Base-by-base conservation (phyloP, 2,113 vertebrate species). In the Octodon degus region DNA sequence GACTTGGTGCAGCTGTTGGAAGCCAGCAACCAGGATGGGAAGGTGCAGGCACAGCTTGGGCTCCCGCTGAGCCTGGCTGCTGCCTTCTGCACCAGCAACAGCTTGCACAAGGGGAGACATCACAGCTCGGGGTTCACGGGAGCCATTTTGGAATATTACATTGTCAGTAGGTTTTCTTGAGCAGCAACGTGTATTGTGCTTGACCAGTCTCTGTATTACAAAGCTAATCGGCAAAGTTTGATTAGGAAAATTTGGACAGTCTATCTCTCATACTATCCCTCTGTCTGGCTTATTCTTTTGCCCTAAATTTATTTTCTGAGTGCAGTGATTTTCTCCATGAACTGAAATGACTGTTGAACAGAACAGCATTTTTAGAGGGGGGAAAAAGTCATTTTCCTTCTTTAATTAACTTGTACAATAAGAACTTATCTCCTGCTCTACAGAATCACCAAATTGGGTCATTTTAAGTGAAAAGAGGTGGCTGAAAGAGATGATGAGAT, bases 261-360 rank as follows among this genome's bases (percentile, higher is more conserved):
- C 40, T 74, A 22, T 89, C 58, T 77, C 40, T 72, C 40, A 2
- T 7, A 43, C 19, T 40, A 34, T 13, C 47, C 19, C 22, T 30
- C 24, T 63, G 80, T 92, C 60, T 86, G 47, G 72, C 86, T 79
- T 90, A 34, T 65, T 81, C 74, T 74, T 58, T 72, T 20, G 6
- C 77, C 63, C 89, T 47, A 70, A 76, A 86, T 94, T 92, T 85
- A 37, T 96, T 94, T 96, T 93, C 87, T 89, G 77, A 92, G 50
- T 72, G 67, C 25, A 94, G 74, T 95, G 90, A 94, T 83, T 96
- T 95, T 95, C 53, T 92, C 47, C 83, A 60, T 82, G 79, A 88
- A 86, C 43, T 63, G 32, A 93, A 90, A 93, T 93, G 60, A 83
- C 63, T 58, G 84, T 92, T 96, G 81, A 79, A 43, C 84, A 88